Base-by-base conservation (phyloP, 1,140 invertebrate genomes). In the Drosophila parabipectinata region DNA sequence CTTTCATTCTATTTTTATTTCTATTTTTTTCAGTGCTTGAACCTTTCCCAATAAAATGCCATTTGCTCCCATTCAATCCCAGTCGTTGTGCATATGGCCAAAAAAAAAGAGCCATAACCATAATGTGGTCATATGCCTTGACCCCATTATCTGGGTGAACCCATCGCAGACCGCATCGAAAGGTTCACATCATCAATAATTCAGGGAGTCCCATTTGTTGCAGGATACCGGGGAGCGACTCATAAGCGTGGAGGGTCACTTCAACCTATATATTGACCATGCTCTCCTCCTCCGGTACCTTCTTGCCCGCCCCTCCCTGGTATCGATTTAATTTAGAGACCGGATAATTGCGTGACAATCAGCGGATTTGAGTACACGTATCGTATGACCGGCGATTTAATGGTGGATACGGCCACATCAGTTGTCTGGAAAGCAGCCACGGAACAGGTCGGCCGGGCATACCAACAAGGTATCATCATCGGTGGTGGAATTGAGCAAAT, bases 271-370 rank as follows among this genome's bases (percentile, higher is more conserved):
- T 26, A 14, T 26, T 18, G 28, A 37, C 34, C 34, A 37, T 12
- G 4, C 10, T n/a, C 41, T 44, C 41, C 14, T 14, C 41, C 41
- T 18, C 26, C 26, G 5, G 6, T 28, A 28, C 5, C 26, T 28
- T 28, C 26, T 28, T 28, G 26, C 26, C 26, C 26, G 14, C 41
- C 34, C 47, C 47, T 10, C 9, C 9, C 51, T 12, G 26, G 54
- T 87, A 87, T 87, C 79, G 83, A 87, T 87, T 87, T 71, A 72
- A 67, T 77, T 88, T 78, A 41, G 67, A 82, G 72, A 48, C 60
- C 58, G 51, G 82, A 76, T 87, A 87, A 87, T 87, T 87, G 82
- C 82, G 83, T 87, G 82, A 87, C 82, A 79, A 88, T 88, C 82
- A 79, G 63, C 47, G 79, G 72, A 75, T 52, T 69, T 41, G 26